Percentiles rank a stretch among this genome's conserved stretches.
Conservation (phyloP, 2,797 vertebrate species). For the Pseudomugil tenellus region DNA sequence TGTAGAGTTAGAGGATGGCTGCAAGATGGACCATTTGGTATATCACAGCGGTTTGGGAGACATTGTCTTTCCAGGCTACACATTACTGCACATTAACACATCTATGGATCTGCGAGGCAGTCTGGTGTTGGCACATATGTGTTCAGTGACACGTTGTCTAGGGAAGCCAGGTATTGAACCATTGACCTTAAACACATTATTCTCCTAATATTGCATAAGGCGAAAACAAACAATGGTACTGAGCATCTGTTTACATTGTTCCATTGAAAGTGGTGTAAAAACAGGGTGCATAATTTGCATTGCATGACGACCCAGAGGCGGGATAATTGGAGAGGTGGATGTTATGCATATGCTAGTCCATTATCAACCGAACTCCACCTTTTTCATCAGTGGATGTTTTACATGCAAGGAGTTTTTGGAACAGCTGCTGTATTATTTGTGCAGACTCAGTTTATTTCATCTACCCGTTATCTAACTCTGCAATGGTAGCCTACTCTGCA, state of each 20-base stretch:
- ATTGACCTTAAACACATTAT: not conserved
- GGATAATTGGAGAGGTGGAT: not conserved
- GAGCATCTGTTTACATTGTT: not conserved
- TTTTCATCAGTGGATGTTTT: not conserved
- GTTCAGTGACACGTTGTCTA: too few relatives aligned
- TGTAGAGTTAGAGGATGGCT: too few relatives aligned
- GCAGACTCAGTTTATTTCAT: not conserved
- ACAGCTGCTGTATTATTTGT: not conserved
- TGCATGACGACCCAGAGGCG: not conserved
- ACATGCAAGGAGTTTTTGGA: not conserved
- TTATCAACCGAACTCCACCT: not conserved
- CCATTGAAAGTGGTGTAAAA: slow-evolving; percentile 1
- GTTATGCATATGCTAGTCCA: not conserved
- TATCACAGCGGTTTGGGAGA: too few relatives aligned
- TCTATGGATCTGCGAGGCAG: too few relatives aligned
- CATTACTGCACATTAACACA: too few relatives aligned
- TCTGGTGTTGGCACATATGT: too few relatives aligned
- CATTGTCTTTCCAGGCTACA: too few relatives aligned
- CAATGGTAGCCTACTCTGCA: not conserved
- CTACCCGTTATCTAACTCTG: not conserved
- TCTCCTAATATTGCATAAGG: slow-evolving; percentile 15
- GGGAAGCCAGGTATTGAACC: too few relatives aligned
- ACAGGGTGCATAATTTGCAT: not conserved
- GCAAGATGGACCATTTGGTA: too few relatives aligned
- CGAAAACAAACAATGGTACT: slow-evolving; percentile 23